Evolutionary conservation across 2,113 vertebrate genomes (phyloP).

Genomic region (Danio rerio): GRCz12tu NC_133198.1:28395501-28396000

Average conservation of each 20-base stretch:
- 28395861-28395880: conserved; percentile 50
- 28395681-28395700: conserved; percentile 66
- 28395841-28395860: conserved; percentile 71
- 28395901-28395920: conserved; percentile 69
- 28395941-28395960: conserved; percentile 78
- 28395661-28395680: conserved; percentile 59
- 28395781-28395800: conserved; percentile 22
- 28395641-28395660: conserved; percentile 32
- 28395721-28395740: conserved; percentile 44
- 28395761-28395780: conserved; percentile 39
- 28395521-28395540: conserved; percentile 58
- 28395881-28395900: conserved; percentile 51
- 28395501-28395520: conserved; percentile 64
- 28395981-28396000: conserved; percentile 62
- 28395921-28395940: conserved; percentile 72
- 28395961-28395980: conserved; percentile 80
- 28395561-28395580: conserved; percentile 70
- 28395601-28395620: conserved; percentile 65
- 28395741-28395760: conserved; percentile 49
- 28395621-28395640: conserved; percentile 48
- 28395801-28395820: conserved; percentile 71
- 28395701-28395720: conserved; percentile 62
- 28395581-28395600: conserved; percentile 64
- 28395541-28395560: conserved; percentile 69
- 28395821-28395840: conserved; percentile 68